A percentile compares a stretch with the other conserved stretches of the same genome.
phyloP scores from a whole-genome alignment of 2,797 vertebrate genomes.

The Vultur gryphus region DNA sequence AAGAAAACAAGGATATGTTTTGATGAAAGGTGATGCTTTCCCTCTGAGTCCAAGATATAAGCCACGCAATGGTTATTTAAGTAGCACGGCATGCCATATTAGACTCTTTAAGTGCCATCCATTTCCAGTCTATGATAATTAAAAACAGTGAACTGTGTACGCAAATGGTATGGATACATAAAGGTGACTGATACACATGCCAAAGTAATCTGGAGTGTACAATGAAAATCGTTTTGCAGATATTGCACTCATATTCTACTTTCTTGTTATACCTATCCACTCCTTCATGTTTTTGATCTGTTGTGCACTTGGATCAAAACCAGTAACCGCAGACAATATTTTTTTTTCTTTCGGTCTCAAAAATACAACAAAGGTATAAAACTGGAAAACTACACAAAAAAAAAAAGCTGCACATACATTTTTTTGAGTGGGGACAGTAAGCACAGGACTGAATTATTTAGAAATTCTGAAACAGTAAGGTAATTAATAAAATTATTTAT shows the following conservation, averaged over 20 bases:
- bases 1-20: background rate
- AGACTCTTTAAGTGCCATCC: background rate
- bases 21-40: background rate
- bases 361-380: background rate
- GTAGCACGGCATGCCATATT: background rate
- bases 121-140: background rate
- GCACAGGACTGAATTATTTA: constrained; percentile 13
- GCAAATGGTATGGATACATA: background rate
- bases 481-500: constrained; percentile 49
- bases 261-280: background rate
- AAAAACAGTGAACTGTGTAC: background rate
- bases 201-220: background rate
- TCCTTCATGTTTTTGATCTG: background rate
- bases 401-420: constrained; percentile 2
- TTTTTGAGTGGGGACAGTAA: constrained; percentile 29
- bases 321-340: background rate
- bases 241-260: background rate
- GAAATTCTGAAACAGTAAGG: constrained; percentile 22
- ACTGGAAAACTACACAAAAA: background rate
- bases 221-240: background rate
- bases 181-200: background rate
- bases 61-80: background rate
- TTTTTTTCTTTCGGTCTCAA: background rate
- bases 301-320: constrained; percentile 50
- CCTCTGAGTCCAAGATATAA: background rate